A percentile compares a stretch with the other conserved stretches of the same genome.
Evolutionary conservation across 1,140 invertebrate species (phyloP).

Genomic region (Diorhabda elongata): DNA sequence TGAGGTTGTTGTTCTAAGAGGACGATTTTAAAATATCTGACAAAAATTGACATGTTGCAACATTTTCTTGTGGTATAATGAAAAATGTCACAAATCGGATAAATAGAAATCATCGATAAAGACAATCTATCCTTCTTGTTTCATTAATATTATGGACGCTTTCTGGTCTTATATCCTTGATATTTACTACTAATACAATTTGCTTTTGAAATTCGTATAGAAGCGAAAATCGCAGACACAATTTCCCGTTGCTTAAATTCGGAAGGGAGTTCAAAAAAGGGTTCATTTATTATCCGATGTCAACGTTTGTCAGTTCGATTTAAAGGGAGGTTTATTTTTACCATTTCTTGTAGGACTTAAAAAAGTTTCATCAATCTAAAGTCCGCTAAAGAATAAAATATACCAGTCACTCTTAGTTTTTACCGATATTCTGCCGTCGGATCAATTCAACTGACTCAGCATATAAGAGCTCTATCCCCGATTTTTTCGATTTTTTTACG

Average conservation of each 20-base stretch:
- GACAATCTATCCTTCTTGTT: too few species aligned
- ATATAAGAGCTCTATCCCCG: slow-evolving; percentile 25
- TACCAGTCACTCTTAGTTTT: slow-evolving; percentile 36
- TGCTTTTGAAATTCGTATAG: not conserved
- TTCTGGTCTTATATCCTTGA: too few species aligned
- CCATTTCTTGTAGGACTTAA: slow-evolving; percentile 40
- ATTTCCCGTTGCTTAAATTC: not conserved
- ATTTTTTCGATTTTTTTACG: slow-evolving; percentile 33
- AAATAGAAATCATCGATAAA: too few species aligned
- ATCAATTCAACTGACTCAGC: slow-evolving; percentile 34
- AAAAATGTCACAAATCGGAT: too few species aligned
- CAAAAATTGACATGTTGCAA: too few species aligned
- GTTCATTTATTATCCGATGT: slow-evolving; percentile 41
- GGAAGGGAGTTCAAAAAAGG: slow-evolving; percentile 5
- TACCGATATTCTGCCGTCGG: slow-evolving; percentile 22
- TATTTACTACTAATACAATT: not conserved
- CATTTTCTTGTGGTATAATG: too few species aligned
- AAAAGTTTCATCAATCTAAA: slow-evolving; percentile 40
- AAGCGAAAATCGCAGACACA: not conserved
- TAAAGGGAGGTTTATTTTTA: slow-evolving; percentile 40
- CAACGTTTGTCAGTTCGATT: slow-evolving; percentile 39
- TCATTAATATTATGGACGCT: too few species aligned
- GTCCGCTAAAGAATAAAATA: slow-evolving; percentile 33
- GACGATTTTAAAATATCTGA: too few species aligned
- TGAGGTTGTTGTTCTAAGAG: too few species aligned